These are phyloP conservation scores for Eupsilia transversa DNA, from an alignment of 2,888 invertebrate species.

Conservation along the genomic window DNA sequence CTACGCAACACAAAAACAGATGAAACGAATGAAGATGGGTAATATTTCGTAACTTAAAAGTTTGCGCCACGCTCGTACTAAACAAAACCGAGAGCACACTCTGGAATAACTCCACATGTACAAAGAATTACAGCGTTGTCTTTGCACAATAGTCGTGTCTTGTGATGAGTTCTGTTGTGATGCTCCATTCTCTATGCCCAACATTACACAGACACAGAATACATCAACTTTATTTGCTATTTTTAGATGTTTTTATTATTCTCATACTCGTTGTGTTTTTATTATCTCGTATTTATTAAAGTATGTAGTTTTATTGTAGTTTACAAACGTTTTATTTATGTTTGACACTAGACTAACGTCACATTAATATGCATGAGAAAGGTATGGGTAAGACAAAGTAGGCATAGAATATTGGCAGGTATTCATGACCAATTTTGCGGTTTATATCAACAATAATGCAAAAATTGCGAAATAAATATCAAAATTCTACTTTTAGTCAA, in stretches of 20 bases:
- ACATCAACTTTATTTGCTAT: slow-evolving; percentile 47
- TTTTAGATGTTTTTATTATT: slow-evolving; percentile 52
- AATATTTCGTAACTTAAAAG: slow-evolving; percentile 60
- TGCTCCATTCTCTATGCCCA: slow-evolving; percentile 53
- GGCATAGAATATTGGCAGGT: slow-evolving; percentile 46
- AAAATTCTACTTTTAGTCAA: slow-evolving; percentile 73
- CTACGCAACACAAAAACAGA: slow-evolving; percentile 67
- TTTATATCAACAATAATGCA: slow-evolving; percentile 71
- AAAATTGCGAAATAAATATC: slow-evolving; percentile 79
- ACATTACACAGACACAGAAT: slow-evolving; percentile 46
- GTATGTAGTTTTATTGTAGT: slow-evolving; percentile 38
- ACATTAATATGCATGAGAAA: slow-evolving; percentile 38
- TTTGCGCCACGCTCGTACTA: slow-evolving; percentile 66
- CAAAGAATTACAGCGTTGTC: slow-evolving; percentile 61
- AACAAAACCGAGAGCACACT: slow-evolving; percentile 58
- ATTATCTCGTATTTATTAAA: slow-evolving; percentile 46
- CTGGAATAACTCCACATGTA: slow-evolving; percentile 52
- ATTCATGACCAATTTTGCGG: slow-evolving; percentile 58
- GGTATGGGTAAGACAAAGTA: slow-evolving; percentile 50
- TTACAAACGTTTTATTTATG: slow-evolving; percentile 35
- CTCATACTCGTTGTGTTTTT: slow-evolving; percentile 50
- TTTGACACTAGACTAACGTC: slow-evolving; percentile 41
- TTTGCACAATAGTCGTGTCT: slow-evolving; percentile 60
- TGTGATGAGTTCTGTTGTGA: slow-evolving; percentile 59
- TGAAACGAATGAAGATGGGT: slow-evolving; percentile 62